These are phyloP conservation scores for Anguilla pacifica DNA, from an alignment of 2,797 vertebrate species.

Conservation along the genomic window DNA sequence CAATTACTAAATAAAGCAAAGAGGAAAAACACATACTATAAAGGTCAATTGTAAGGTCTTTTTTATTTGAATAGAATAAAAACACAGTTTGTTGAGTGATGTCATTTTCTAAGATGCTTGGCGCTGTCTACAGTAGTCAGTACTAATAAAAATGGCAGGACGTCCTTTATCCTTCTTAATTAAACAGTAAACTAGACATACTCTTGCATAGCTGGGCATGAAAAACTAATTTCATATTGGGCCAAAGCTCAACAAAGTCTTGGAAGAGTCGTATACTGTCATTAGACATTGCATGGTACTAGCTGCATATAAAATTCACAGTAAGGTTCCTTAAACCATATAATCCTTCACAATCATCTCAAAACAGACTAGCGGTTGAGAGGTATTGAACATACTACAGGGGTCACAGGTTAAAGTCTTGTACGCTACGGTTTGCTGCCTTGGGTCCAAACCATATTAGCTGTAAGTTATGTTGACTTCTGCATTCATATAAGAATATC, in stretches of 20 bases:
- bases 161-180: background rate
- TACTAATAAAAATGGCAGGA: background rate
- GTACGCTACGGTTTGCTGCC: background rate
- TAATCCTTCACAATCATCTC: conserved; percentile 1
- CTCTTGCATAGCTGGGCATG: conserved; percentile 43
- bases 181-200: background rate
- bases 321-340: background rate
- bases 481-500: background rate
- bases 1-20: conserved; percentile 17
- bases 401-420: background rate
- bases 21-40: conserved; percentile 5
- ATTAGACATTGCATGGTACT: background rate
- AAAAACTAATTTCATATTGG: conserved; percentile 6
- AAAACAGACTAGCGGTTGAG: background rate
- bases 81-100: background rate
- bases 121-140: background rate
- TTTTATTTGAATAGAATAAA: conserved; percentile 64
- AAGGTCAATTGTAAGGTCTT: conserved; percentile 49
- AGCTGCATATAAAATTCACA: background rate
- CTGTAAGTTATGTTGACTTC: background rate
- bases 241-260: conserved; percentile 13
- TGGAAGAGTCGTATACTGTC: background rate
- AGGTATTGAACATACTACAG: background rate
- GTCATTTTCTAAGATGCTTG: background rate
- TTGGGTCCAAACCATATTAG: background rate